These are phyloP conservation scores for Drosophila pallidifrons DNA, from an alignment of 1,140 invertebrate species.

Conservation along the genomic window DNA sequence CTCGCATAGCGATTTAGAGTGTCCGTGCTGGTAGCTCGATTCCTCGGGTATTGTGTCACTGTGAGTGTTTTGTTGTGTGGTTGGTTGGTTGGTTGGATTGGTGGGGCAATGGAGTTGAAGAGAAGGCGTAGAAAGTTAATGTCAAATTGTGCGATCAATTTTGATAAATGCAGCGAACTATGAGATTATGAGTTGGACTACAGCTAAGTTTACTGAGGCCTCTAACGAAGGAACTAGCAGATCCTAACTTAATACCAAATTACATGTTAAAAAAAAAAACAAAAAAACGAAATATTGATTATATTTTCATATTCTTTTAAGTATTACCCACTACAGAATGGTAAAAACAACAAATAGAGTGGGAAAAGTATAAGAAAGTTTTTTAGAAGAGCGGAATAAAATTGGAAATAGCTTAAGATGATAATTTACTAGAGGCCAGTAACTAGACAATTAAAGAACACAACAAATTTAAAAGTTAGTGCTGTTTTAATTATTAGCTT, in stretches of 20 bases:
- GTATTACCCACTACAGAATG: slow-evolving; percentile 17
- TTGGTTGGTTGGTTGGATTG: slow-evolving; percentile 36
- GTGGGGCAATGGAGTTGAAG: slow-evolving; percentile 66
- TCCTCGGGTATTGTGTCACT: slow-evolving; percentile 85
- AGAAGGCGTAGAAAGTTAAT: slow-evolving; percentile 80
- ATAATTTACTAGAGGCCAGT: not conserved
- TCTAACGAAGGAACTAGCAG: slow-evolving; percentile 14
- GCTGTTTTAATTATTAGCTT: slow-evolving; percentile 16
- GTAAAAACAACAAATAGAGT: not conserved
- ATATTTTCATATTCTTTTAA: slow-evolving; percentile 8
- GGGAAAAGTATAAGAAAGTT: not conserved
- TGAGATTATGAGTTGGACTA: slow-evolving; percentile 45
- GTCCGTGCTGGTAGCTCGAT: slow-evolving; percentile 75
- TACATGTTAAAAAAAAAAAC: not conserved
- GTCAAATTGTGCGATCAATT: slow-evolving; percentile 70
- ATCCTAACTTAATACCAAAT: slow-evolving; percentile 7
- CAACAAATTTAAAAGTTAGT: not conserved
- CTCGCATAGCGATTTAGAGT: slow-evolving; percentile 82
- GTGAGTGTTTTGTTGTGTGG: slow-evolving; percentile 48
- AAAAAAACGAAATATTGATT: not conserved
- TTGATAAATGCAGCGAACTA: slow-evolving; percentile 47
- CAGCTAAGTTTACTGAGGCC: slow-evolving; percentile 42
- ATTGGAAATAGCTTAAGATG: not conserved
- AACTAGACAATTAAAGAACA: not conserved
- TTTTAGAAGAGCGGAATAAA: not conserved